These are phyloP conservation scores for Ramphastos sulfuratus DNA, from an alignment of 2,113 vertebrate genomes.

Conservation along the genomic window DNA sequence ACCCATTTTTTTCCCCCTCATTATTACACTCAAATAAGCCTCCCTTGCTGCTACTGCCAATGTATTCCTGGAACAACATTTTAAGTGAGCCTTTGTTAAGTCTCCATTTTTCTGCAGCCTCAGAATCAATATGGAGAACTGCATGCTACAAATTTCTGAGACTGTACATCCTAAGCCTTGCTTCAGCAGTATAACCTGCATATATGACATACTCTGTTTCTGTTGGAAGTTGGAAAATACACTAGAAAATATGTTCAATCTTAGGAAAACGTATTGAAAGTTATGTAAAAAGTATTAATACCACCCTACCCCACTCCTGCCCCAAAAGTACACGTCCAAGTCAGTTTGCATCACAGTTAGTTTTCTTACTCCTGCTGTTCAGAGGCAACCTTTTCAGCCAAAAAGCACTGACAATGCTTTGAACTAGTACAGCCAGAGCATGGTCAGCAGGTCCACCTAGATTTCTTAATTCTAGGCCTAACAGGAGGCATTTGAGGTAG, in stretches of 20 bases:
- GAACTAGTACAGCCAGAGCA: not conserved
- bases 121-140: not conserved
- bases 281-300: not conserved
- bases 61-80: not conserved
- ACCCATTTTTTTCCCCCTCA: not conserved
- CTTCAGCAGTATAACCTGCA: not conserved
- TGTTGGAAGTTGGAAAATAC: not conserved
- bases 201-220: not conserved
- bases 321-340: not conserved
- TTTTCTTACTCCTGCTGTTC: not conserved
- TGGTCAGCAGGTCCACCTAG: not conserved
- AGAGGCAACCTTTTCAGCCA: not conserved
- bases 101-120: not conserved
- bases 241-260: not conserved
- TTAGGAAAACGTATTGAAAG: not conserved
- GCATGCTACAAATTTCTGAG: not conserved
- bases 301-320: no score
- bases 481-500: not conserved
- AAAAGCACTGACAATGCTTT: not conserved
- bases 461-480: not conserved
- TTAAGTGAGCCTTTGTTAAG: not conserved
- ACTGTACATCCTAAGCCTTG: not conserved
- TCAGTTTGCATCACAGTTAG: not conserved
- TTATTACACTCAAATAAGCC: not conserved
- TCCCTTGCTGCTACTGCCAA: not conserved